A percentile compares a stretch with the other conserved stretches of the same genome.
Conservation (phyloP, 2,888 invertebrate genomes). For the Coelopa pilipes region DNA sequence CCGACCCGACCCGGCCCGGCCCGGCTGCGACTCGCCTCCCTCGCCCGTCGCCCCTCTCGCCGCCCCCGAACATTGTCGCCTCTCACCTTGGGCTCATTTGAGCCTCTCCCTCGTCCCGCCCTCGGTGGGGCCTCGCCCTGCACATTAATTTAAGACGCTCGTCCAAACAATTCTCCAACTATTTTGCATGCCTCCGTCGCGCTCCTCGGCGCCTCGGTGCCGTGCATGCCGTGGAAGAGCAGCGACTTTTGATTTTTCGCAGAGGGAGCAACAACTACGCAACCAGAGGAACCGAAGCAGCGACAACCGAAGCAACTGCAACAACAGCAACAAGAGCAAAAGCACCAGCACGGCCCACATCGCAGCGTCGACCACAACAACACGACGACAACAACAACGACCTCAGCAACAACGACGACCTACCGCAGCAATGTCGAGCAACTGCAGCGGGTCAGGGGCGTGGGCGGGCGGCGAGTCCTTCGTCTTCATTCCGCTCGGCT, state of each 20-base stretch:
- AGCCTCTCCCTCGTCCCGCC: not conserved
- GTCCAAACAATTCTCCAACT: constrained; percentile 18
- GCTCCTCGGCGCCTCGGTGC: not conserved
- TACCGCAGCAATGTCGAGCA: too few relatives aligned
- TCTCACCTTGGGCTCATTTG: constrained; percentile 22
- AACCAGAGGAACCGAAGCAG: not conserved
- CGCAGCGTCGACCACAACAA: not conserved
- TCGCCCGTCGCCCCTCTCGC: too few relatives aligned
- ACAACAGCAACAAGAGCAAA: not conserved
- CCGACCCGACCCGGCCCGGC: too few relatives aligned
- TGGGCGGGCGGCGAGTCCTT: not conserved
- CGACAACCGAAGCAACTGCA: not conserved
- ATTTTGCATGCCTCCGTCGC: constrained; percentile 27
- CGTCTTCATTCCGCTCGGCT: constrained; percentile 25
- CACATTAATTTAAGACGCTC: constrained; percentile 26
- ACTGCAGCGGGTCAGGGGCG: too few relatives aligned
- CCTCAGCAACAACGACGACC: too few relatives aligned
- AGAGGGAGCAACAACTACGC: not conserved
- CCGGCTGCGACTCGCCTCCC: too few relatives aligned
- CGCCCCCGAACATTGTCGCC: constrained; percentile 4
- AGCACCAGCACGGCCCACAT: not conserved
- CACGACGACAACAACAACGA: not conserved
- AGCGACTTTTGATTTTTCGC: constrained; percentile 20
- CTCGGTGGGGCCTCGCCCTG: constrained; percentile 3
- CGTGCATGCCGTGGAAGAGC: not conserved